Conservation (phyloP, 2,113 vertebrate species). For the Chloropsis cyanopogon region DNA sequence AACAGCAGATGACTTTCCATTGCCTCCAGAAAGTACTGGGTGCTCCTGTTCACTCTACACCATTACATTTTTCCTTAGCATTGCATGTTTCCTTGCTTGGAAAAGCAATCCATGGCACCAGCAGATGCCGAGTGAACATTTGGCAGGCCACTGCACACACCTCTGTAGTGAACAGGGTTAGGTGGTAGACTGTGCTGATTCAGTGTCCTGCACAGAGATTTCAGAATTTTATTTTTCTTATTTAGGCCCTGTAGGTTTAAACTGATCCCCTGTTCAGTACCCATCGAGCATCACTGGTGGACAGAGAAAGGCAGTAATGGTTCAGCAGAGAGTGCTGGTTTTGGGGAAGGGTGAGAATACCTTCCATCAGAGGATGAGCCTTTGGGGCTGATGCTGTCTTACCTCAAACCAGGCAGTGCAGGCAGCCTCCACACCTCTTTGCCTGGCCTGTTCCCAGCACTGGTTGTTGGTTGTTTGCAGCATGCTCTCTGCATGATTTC, state of each 20-base stretch:
- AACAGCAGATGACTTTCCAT: neutral
- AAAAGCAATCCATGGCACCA: neutral
- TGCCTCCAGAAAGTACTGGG: neutral
- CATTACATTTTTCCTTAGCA: neutral
- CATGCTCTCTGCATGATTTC: neutral
- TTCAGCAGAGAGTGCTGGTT: neutral
- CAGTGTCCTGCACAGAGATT: neutral
- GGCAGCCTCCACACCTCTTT: neutral
- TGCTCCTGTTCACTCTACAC: neutral
- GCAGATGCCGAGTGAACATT: neutral
- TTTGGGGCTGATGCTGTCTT: neutral
- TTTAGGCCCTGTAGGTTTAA: neutral
- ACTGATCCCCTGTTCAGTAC: neutral
- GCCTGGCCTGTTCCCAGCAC: neutral
- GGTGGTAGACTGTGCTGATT: neutral
- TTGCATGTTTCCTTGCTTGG: neutral
- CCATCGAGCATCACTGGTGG: neutral
- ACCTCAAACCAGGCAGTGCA: neutral
- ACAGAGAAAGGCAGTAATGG: neutral
- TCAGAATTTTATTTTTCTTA: neutral
- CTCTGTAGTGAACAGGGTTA: neutral
- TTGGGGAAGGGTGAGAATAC: neutral
- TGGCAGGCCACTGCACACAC: neutral
- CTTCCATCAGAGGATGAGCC: neutral
- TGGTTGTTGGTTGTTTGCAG: neutral